These are phyloP conservation scores for Geococcyx californianus DNA, from an alignment of 2,113 vertebrate genomes.

Conservation along the genomic window DNA sequence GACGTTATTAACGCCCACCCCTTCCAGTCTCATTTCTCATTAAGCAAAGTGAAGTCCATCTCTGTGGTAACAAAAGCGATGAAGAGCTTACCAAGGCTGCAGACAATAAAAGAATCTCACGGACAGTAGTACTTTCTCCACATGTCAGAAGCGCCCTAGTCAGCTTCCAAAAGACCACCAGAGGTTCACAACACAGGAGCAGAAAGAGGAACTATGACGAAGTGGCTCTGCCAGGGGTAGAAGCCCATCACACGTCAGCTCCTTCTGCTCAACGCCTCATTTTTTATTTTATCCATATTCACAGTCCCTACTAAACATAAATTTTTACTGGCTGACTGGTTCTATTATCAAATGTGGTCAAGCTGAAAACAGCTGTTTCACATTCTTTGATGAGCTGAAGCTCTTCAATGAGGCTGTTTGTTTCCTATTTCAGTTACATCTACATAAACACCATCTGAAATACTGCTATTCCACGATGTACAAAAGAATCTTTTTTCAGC, in stretches of 20 bases:
- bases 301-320: neutral
- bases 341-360: neutral
- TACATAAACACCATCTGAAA: neutral
- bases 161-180: neutral
- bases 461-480: fast-evolving
- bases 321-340: neutral
- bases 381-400: neutral
- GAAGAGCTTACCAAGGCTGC: neutral
- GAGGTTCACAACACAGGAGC: neutral
- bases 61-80: neutral
- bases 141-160: neutral
- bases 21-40: neutral
- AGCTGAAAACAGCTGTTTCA: neutral
- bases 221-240: neutral
- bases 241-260: neutral
- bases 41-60: neutral
- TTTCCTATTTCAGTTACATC: neutral
- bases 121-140: neutral
- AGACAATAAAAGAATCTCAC: neutral
- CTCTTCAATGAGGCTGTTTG: neutral
- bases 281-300: neutral
- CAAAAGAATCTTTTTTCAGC: neutral
- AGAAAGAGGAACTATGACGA: neutral
- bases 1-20: neutral
- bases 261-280: neutral